Evolutionary conservation across 1,140 invertebrate species (phyloP).

Genomic region (Parapsyche elsis): DNA sequence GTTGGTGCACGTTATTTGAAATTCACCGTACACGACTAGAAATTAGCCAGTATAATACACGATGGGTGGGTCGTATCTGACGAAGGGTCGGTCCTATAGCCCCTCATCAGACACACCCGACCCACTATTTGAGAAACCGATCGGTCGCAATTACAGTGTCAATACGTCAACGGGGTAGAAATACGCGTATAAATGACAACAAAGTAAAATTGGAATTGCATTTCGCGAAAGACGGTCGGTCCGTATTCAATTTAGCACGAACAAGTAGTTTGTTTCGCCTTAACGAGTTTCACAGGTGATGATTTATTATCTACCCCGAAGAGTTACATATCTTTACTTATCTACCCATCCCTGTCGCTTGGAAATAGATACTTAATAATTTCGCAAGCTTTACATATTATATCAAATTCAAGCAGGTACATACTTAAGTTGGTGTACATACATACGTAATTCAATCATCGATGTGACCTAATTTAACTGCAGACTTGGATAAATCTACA

Average conservation of each 20-base stretch:
- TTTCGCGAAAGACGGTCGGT: constrained; percentile 35
- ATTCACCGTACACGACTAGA: neutral
- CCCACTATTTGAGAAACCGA: neutral
- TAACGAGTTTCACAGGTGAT: constrained; percentile 55
- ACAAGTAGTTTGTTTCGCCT: constrained; percentile 36
- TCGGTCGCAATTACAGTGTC: constrained; percentile 14
- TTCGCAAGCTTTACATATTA: too few species aligned
- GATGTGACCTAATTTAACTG: too few species aligned
- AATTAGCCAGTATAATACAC: constrained; percentile 6
- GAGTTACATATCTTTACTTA: too few species aligned
- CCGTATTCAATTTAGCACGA: constrained; percentile 54
- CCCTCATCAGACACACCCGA: neutral
- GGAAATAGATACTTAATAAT: too few species aligned
- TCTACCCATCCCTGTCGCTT: too few species aligned
- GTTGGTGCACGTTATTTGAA: constrained; percentile 13
- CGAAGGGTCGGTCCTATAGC: neutral
- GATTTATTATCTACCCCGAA: constrained; percentile 55
- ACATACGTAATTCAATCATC: neutral
- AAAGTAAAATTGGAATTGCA: constrained; percentile 27
- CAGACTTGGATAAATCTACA: too few species aligned
- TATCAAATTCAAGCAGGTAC: too few species aligned
- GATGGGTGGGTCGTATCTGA: neutral
- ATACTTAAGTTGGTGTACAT: too few species aligned
- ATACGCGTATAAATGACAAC: neutral
- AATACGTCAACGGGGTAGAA: constrained; percentile 5